These are phyloP conservation scores for Sakesphorus luctuosus DNA, from an alignment of 2,113 vertebrate genomes.

Conservation along the genomic window DNA sequence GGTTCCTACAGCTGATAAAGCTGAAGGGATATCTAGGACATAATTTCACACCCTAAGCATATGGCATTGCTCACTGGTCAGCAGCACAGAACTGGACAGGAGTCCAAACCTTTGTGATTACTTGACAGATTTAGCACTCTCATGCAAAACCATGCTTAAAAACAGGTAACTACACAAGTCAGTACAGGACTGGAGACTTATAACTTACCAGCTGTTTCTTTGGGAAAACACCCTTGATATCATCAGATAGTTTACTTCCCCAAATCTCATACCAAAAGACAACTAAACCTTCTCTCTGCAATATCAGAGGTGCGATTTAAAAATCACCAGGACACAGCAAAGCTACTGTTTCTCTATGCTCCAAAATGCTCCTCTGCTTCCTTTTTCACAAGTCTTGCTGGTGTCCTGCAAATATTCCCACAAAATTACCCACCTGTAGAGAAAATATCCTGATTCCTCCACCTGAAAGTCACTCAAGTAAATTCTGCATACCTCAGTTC, in stretches of 20 bases:
- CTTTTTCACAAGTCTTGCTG: neutral
- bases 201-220: neutral
- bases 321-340: neutral
- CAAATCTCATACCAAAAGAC: neutral
- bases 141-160: neutral
- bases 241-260: neutral
- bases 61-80: neutral
- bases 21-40: neutral
- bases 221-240: neutral
- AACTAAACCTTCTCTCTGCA: neutral
- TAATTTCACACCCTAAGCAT: neutral
- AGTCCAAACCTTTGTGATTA: neutral
- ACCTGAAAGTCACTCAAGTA: neutral
- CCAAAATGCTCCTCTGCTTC: neutral
- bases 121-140: neutral
- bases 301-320: neutral
- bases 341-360: neutral
- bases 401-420: neutral
- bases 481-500: neutral
- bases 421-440: neutral
- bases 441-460: neutral
- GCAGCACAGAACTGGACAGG: neutral
- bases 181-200: neutral
- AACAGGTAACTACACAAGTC: neutral
- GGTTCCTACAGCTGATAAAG: neutral